A percentile compares a stretch with the other conserved stretches of the same genome.
These are phyloP conservation scores for Harlomillsia oculata DNA, from an alignment of 1,140 invertebrate genomes.

Conservation along the genomic window DNA sequence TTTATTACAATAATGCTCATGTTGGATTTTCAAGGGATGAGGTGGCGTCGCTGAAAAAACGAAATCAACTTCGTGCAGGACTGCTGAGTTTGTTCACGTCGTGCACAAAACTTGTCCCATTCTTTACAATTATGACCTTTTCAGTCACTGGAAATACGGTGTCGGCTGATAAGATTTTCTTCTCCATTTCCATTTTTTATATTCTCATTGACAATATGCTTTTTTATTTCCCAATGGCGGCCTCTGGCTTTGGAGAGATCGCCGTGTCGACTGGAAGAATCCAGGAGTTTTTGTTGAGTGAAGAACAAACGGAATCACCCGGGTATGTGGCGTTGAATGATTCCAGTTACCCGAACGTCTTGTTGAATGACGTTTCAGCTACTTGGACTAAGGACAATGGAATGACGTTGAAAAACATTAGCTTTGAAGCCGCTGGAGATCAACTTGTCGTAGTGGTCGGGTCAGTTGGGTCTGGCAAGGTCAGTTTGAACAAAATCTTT, in stretches of 20 bases:
- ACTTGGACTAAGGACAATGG: not conserved
- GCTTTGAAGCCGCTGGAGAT: conserved; percentile 1
- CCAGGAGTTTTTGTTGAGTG: conserved; percentile 1
- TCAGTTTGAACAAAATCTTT: conserved; percentile 52
- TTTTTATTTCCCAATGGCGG: conserved; percentile 9
- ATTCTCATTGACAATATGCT: conserved; percentile 5
- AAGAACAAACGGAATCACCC: no score
- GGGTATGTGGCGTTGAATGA: no score
- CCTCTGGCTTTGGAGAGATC: conserved; percentile 15
- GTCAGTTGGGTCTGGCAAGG: conserved; percentile 21
- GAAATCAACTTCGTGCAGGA: conserved; percentile 3
- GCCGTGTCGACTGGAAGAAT: conserved; percentile 8
- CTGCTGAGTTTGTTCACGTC: conserved; percentile 5
- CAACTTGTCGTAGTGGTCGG: conserved; percentile 22
- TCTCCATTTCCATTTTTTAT: conserved; percentile 13
- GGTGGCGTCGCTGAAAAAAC: conserved; percentile 3
- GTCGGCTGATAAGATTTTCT: conserved; percentile 18
- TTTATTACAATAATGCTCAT: no score
- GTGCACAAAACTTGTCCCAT: conserved; percentile 14
- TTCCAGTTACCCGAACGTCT: not conserved
- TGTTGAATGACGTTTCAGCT: conserved; percentile 3
- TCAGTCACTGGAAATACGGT: not conserved
- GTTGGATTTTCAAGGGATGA: no score
- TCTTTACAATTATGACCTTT: conserved; percentile 7
- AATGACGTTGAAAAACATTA: conserved; percentile 10